phyloP scores from a whole-genome alignment of 2,797 vertebrate species.

The Sebastes ruberrimus region DNA sequence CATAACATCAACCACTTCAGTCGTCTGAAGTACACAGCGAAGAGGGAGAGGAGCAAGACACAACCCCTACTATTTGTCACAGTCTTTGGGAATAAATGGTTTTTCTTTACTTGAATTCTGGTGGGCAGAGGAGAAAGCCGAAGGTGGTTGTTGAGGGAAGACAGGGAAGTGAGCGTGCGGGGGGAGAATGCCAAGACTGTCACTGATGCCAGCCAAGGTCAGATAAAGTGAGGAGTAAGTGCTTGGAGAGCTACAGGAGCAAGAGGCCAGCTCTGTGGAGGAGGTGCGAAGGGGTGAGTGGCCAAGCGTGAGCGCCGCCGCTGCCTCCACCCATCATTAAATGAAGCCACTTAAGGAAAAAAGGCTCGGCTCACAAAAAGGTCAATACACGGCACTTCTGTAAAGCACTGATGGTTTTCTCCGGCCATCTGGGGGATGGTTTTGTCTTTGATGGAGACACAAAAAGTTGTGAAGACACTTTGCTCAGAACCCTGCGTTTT shows the following conservation, averaged over 20 bases:
- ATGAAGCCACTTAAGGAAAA: conserved; percentile 72
- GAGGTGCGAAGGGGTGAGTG: conserved; percentile 69
- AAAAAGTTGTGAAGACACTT: conserved; percentile 30
- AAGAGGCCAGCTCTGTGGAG: conserved; percentile 68
- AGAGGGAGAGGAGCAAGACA: conserved; percentile 44
- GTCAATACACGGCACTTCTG: conserved; percentile 59
- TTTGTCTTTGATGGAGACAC: conserved; percentile 37
- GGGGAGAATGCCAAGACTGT: conserved; percentile 55
- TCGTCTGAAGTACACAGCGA: conserved; percentile 50
- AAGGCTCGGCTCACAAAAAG: conserved; percentile 51
- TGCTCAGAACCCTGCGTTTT: conserved; percentile 22
- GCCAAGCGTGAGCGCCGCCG: conserved; percentile 66
- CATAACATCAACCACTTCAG: conserved; percentile 55
- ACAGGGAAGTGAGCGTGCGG: conserved; percentile 20
- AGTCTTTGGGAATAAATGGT: conserved; percentile 55
- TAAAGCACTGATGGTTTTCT: conserved; percentile 57
- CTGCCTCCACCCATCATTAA: conserved; percentile 69
- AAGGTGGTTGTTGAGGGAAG: conserved; percentile 33
- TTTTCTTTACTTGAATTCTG: conserved; percentile 57
- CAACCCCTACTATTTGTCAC: conserved; percentile 62
- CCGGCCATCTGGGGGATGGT: conserved; percentile 37
- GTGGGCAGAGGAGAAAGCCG: conserved; percentile 38
- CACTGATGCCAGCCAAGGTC: conserved; percentile 73
- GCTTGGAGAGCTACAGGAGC: conserved; percentile 65
- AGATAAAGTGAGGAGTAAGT: conserved; percentile 76